Conservation (phyloP, 2,113 vertebrate species). For the Actinemys pallida region DNA sequence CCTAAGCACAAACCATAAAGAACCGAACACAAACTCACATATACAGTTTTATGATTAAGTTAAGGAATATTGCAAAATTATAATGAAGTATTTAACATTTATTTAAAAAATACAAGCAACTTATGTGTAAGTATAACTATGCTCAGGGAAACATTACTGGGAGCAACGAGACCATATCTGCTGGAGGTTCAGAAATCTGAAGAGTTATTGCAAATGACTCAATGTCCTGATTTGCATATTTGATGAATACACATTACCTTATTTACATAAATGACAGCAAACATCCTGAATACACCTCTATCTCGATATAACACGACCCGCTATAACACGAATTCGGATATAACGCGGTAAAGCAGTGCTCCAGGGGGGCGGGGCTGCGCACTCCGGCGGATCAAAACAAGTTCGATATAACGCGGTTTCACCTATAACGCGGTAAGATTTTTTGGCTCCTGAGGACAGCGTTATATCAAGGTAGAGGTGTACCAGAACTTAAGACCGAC, state of each 20-base stretch:
- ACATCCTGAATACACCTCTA: background rate
- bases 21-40: background rate
- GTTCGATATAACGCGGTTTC: too few relatives aligned
- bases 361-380: too few relatives aligned
- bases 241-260: background rate
- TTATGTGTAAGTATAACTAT: fast-evolving
- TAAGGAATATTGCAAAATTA: background rate
- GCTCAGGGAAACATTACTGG: fast-evolving
- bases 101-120: background rate
- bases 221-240: fast-evolving
- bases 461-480: too few relatives aligned
- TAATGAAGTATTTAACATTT: fast-evolving
- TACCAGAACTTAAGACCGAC: background rate
- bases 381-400: too few relatives aligned
- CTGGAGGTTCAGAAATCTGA: fast-evolving
- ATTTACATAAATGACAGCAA: background rate
- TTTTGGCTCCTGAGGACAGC: too few relatives aligned
- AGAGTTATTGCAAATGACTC: fast-evolving
- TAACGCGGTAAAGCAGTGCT: too few relatives aligned
- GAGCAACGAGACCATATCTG: background rate
- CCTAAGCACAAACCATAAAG: background rate
- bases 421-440: too few relatives aligned
- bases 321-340: too few relatives aligned
- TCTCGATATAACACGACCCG: too few relatives aligned
- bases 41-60: fast-evolving